These are phyloP conservation scores for Leucosticte australis DNA, from an alignment of 2,113 vertebrate species.

Conservation along the genomic window DNA sequence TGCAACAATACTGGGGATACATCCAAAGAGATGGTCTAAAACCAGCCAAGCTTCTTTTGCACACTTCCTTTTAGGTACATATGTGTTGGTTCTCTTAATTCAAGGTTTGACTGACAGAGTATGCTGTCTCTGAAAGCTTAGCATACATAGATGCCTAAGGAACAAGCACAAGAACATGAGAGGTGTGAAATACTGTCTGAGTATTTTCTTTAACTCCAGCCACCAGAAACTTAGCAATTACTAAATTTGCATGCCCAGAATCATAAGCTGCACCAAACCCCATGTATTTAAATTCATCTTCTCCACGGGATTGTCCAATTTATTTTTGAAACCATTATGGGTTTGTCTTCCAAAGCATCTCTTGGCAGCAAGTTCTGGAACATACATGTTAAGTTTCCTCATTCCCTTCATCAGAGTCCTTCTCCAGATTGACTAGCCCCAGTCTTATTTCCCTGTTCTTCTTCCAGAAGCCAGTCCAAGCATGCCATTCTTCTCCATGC, in stretches of 20 bases:
- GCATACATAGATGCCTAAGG: not conserved
- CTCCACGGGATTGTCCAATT: not conserved
- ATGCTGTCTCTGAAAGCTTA: not conserved
- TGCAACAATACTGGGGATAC: not conserved
- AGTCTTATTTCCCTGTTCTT: not conserved
- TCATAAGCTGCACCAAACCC: not conserved
- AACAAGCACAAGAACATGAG: not conserved
- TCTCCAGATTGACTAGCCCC: not conserved
- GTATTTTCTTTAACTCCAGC: not conserved
- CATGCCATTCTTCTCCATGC: not conserved
- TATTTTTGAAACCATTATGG: not conserved
- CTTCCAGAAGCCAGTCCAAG: not conserved
- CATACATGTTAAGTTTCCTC: not conserved
- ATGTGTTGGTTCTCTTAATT: not conserved
- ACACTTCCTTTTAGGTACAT: fast-evolving
- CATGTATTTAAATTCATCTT: not conserved
- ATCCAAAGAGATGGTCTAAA: not conserved
- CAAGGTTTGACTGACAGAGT: not conserved
- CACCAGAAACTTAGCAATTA: not conserved
- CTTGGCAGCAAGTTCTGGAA: not conserved
- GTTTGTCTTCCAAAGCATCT: not conserved
- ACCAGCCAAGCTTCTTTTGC: not conserved
- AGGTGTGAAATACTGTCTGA: not conserved
- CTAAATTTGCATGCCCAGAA: not conserved
- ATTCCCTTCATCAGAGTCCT: not conserved